phyloP scores from a whole-genome alignment of 2,888 invertebrate species.

The Eristalis tenax region DNA sequence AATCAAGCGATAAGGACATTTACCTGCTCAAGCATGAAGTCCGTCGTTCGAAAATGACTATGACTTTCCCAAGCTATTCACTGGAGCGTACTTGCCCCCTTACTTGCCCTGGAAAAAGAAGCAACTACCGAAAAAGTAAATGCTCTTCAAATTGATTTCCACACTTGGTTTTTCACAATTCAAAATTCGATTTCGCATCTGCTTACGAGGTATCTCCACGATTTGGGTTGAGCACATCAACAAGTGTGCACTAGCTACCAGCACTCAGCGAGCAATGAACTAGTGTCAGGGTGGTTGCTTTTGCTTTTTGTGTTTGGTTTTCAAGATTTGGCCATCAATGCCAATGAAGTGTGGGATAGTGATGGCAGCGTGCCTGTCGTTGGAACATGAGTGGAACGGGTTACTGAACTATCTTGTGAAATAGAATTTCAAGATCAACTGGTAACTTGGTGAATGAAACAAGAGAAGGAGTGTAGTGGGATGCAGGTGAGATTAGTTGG shows the following conservation, averaged over 20 bases:
- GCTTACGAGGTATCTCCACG: not conserved
- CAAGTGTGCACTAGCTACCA: not conserved
- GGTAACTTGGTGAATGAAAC: not conserved
- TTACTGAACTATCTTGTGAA: not conserved
- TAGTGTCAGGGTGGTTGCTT: not conserved
- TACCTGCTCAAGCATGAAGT: no score
- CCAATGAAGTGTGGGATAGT: not conserved
- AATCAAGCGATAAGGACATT: no score
- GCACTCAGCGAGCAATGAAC: not conserved
- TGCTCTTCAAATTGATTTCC: not conserved
- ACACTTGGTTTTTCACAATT: not conserved
- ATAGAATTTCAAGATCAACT: not conserved
- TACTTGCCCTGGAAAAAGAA: not conserved
- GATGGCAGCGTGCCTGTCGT: not conserved
- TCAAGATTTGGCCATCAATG: not conserved
- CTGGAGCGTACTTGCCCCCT: no score
- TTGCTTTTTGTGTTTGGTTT: not conserved
- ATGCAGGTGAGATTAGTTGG: not conserved
- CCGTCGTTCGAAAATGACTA: no score
- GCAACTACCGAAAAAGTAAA: not conserved
- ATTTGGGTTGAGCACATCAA: not conserved
- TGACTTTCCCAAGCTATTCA: no score
- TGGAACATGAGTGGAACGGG: not conserved
- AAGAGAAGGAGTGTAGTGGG: not conserved
- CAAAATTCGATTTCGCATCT: not conserved